These are phyloP conservation scores for Podargus strigoides DNA, from an alignment of 2,797 vertebrate species.

Conservation along the genomic window DNA sequence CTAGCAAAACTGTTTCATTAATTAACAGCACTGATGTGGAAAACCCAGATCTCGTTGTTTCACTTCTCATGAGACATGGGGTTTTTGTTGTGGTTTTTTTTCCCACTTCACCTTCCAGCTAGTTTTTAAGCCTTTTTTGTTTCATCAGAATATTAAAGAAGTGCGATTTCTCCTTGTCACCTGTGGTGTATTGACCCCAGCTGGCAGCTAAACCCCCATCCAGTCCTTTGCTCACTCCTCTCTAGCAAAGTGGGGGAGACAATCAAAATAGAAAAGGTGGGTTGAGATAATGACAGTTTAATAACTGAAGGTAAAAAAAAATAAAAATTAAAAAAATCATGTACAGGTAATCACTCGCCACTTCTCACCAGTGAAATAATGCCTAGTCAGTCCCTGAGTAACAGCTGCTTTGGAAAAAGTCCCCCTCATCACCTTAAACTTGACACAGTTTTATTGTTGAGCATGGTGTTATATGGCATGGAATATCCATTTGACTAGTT, in stretches of 20 bases:
- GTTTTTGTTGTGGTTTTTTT: accelerated
- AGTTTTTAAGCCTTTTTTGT: neutral
- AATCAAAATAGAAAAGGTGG: neutral
- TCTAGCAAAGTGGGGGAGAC: neutral
- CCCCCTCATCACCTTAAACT: neutral
- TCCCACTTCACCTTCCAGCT: neutral
- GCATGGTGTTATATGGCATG: too few relatives aligned
- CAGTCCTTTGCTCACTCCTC: neutral
- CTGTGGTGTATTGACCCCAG: neutral
- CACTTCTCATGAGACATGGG: neutral
- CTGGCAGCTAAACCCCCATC: neutral
- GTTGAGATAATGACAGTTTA: neutral
- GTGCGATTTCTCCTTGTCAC: neutral
- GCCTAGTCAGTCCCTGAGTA: neutral
- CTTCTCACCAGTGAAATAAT: neutral
- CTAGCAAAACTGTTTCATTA: neutral
- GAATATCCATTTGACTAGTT: neutral
- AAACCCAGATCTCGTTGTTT: neutral
- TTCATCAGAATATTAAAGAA: neutral
- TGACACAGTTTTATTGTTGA: neutral
- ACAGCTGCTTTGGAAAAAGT: neutral
- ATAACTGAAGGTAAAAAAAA: neutral
- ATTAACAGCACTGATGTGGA: neutral
- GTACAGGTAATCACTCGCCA: neutral
- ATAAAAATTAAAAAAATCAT: accelerated